phyloP scores from a whole-genome alignment of 2,888 invertebrate species.

The Cylloceria caligata region DNA sequence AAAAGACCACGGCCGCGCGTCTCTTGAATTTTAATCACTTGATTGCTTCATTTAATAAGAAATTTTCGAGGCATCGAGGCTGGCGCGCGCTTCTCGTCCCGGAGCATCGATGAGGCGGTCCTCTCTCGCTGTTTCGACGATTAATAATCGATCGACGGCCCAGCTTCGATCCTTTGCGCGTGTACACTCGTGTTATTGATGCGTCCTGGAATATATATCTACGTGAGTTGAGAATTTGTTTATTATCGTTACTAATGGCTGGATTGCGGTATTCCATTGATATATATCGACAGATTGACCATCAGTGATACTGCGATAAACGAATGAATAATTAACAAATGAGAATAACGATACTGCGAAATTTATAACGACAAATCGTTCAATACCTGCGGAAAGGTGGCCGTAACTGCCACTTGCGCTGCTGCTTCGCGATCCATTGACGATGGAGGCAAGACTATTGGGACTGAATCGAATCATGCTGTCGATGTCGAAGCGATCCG shows the following conservation, averaged over 20 bases:
- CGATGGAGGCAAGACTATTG: conserved; percentile 93
- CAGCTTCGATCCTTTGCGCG: background rate
- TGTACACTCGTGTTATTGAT: conserved; percentile 11
- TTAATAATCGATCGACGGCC: conserved; percentile 61
- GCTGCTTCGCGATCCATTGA: conserved; percentile 94
- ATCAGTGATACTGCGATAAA: conserved; percentile 15
- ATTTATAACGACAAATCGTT: conserved; percentile 65
- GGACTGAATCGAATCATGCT: conserved; percentile 98
- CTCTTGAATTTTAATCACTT: conserved; percentile 79
- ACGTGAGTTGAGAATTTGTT: conserved; percentile 27
- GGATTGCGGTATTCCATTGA: background rate
- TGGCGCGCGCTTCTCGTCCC: conserved; percentile 18
- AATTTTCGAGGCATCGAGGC: conserved; percentile 53
- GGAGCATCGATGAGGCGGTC: conserved; percentile 44
- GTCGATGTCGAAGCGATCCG: conserved; percentile 97
- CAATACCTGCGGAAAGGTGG: conserved; percentile 95
- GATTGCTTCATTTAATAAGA: conserved; percentile 80
- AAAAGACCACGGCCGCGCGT: conserved; percentile 74
- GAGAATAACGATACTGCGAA: background rate
- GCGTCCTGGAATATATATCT: background rate
- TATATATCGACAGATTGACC: conserved; percentile 9
- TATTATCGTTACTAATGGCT: background rate
- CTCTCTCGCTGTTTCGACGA: conserved; percentile 53
- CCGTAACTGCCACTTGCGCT: conserved; percentile 98
- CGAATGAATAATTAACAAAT: background rate